Base-by-base conservation (phyloP, 2,113 vertebrate genomes). In the Symphodus melops region DNA sequence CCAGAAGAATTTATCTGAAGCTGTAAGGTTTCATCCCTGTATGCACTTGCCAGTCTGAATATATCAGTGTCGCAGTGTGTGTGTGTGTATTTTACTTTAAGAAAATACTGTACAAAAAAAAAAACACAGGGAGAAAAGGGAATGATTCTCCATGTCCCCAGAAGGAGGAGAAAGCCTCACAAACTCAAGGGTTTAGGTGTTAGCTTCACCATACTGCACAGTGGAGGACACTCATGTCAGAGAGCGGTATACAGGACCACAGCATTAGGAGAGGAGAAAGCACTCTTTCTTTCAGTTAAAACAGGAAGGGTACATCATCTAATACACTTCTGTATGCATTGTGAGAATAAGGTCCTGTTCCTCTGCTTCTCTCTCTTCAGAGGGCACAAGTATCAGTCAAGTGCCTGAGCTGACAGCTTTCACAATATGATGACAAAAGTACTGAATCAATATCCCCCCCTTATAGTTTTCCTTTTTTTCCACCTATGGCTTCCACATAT, bases 221-320 rank as follows among this genome's bases (percentile, higher is more conserved):
- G 52, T 49, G 83, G 72, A 72, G 70, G 61, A 68, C 79, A 72
- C 82, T 86, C 82, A 33, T 90, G 68, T 77, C 53, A 39, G 44
- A 41, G 66, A 63, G 66, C 78, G 69, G 61, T 17, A 14, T 17
- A 14, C 58, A 46, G 55, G 69, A 69, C 64, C 56, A n/a, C 41
- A 57, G 28, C 68, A 88, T 87, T 86, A 87, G 53, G 54, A 48
- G 69, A 66, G 28, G 62, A 72, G 57, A 62, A 78, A 62, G 78
- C 60, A 61, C 80, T 84, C 60, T 58, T 82, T 42, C 55, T 81
- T 44, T 71, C 46, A 85, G 75, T 65, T 76, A 71, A 72, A 82
- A 75, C 21, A 48, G 59, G 49, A 71, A 65, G 63, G 81, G 80
- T 44, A 21, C 41, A 57, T 73, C 68, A 86, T 84, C 36, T 70